phyloP scores from a whole-genome alignment of 2,888 invertebrate species.

The Stenchaetothrips biformis region DNA sequence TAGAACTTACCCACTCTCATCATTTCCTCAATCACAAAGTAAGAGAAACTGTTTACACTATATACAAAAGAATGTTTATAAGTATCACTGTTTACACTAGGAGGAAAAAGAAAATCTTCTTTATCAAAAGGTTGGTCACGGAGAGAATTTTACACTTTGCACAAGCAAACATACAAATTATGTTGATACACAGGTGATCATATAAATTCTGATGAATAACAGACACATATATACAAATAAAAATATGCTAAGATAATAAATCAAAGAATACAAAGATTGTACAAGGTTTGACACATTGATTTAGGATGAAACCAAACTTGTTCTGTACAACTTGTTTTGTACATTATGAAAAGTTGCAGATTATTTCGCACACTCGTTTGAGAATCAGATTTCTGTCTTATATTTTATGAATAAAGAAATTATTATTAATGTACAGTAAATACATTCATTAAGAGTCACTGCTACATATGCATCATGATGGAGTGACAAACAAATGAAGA shows the following conservation, averaged over 20 bases:
- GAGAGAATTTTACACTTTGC: too few species aligned
- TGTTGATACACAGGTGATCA: too few species aligned
- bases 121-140: too few species aligned
- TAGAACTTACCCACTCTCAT: slow-evolving; percentile 6
- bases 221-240: background rate
- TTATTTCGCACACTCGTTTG: too few species aligned
- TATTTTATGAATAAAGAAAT: background rate
- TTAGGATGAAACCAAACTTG: too few species aligned
- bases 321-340: background rate
- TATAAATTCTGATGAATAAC: background rate
- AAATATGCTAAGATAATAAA: background rate
- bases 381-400: background rate
- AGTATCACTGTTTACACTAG: background rate
- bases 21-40: slow-evolving; percentile 7
- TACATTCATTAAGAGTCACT: background rate
- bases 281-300: too few species aligned
- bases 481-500: background rate
- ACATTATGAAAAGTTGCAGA: too few species aligned
- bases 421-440: background rate
- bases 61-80: background rate
- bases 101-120: too few species aligned
- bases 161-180: too few species aligned
- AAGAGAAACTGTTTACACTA: background rate
- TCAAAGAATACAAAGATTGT: too few species aligned
- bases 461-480: background rate